Evolutionary conservation across 1,140 invertebrate species (phyloP), one percentile per base, ranked within the genome.

Genomic region (Anadara kagoshimensis): DNA sequence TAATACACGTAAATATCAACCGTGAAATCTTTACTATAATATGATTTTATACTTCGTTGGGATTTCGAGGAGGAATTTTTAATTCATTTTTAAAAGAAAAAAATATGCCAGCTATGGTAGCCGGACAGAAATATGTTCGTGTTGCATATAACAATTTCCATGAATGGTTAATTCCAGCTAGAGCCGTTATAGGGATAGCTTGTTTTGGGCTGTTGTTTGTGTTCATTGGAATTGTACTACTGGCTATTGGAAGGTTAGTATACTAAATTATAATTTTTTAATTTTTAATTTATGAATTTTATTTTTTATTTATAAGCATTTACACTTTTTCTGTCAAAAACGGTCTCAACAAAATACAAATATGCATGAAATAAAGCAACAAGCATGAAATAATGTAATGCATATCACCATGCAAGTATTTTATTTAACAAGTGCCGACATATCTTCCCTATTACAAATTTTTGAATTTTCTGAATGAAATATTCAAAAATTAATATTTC

Each of bases 191-290:
- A n/a, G 11, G 29, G 14, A 43, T 59, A 43, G 43, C 43, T 43
- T 59, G 29, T 16, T 59, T 59, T 44, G 57, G 57, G 43, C 41
- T 29, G 41, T 29, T 59, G 16, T 59, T 59, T n/a, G 29, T 59
- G 12, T 59, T 59, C 41, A 59, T 59, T 43, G 57, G 57, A 43
- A 59, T 41, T n/a, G 20, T 59, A 3, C 29, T 59, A 16, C 12
- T 59, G n/a, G 57, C 57, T 12, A 59, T 59, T 43, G 57, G 57
- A 59, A 41, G 57, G 57, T 59, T 43, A 7, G 57, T 59, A 44
- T 59, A 18, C 7, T 36, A n/a, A n/a, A n/a, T n/a, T n/a, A n/a
- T n/a, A n/a, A n/a, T n/a, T n/a, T n/a, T n/a, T n/a, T n/a, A n/a
- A n/a, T n/a, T n/a, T n/a, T n/a, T n/a, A n/a, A n/a, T n/a, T n/a